A percentile compares a stretch with the other conserved stretches of the same genome.
phyloP scores from a whole-genome alignment of 1,140 invertebrate genomes.

The Centruroides vittatus region DNA sequence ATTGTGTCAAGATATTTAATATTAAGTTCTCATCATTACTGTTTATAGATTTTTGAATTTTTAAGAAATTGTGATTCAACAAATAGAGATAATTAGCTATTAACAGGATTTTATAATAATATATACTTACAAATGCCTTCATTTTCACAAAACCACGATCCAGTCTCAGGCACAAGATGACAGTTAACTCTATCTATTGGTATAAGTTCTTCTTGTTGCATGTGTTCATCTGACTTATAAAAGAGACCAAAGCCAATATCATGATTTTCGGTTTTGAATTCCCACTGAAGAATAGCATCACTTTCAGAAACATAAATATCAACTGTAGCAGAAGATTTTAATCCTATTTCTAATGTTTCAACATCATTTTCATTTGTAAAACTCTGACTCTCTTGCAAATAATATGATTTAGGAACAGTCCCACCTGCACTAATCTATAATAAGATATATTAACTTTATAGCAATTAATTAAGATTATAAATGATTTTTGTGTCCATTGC shows the following conservation, averaged over 20 bases:
- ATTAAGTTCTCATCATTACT: no score
- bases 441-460: no score
- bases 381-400: neutral
- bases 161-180: constrained; percentile 59
- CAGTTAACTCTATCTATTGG: constrained; percentile 51
- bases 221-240: constrained; percentile 40
- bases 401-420: neutral
- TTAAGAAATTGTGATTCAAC: no score
- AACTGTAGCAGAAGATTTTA: constrained; percentile 23
- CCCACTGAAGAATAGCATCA: constrained; percentile 60
- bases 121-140: no score
- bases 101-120: no score
- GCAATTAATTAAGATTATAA: no score
- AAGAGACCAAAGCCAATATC: constrained; percentile 76
- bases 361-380: neutral
- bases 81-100: no score
- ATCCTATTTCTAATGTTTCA: neutral
- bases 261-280: constrained; percentile 65
- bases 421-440: neutral
- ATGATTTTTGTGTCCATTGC: no score
- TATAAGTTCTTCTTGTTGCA: constrained; percentile 45
- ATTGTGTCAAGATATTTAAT: no score
- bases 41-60: no score
- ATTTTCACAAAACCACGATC: constrained; percentile 22
- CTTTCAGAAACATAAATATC: constrained; percentile 44